These are phyloP conservation scores for Bagarius yarrelli DNA, from an alignment of 2,113 vertebrate species.

Conservation along the genomic window DNA sequence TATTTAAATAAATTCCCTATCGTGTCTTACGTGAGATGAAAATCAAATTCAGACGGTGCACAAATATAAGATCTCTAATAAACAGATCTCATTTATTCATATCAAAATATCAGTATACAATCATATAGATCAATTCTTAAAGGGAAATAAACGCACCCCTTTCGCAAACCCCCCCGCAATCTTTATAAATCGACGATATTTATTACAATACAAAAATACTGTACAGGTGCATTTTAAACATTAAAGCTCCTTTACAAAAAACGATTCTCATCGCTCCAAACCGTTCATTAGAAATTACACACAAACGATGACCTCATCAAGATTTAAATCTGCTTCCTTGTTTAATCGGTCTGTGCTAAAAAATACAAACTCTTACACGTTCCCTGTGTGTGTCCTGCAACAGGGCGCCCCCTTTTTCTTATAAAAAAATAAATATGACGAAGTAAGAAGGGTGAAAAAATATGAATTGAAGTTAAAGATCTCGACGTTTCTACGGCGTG, in stretches of 20 bases:
- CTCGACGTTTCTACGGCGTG: conserved; percentile 24
- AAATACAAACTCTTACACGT: conserved; percentile 48
- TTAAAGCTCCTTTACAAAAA: conserved; percentile 53
- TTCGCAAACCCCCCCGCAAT: conserved; percentile 46
- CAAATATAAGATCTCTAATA: conserved; percentile 48
- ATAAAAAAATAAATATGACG: neutral
- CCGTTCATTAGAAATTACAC: conserved; percentile 49
- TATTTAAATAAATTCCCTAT: neutral
- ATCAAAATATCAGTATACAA: conserved; percentile 57
- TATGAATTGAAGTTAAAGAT: conserved; percentile 6
- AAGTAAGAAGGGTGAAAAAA: neutral
- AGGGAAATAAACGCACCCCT: conserved; percentile 54
- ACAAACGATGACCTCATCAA: conserved; percentile 32
- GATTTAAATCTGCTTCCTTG: conserved; percentile 28
- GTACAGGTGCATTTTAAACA: conserved; percentile 64
- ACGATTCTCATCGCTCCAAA: conserved; percentile 44
- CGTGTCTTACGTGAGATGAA: neutral
- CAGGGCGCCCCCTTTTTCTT: conserved; percentile 19
- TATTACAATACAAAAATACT: conserved; percentile 76
- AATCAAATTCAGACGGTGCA: conserved; percentile 23
- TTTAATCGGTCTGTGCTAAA: conserved; percentile 9
- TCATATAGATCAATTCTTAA: conserved; percentile 54
- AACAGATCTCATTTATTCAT: conserved; percentile 51
- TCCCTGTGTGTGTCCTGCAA: conserved; percentile 48
- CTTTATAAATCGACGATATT: conserved; percentile 56